A percentile compares a stretch with the other conserved stretches of the same genome.
Conservation (phyloP, 2,888 invertebrate species). For the Dusona sp. region DNA sequence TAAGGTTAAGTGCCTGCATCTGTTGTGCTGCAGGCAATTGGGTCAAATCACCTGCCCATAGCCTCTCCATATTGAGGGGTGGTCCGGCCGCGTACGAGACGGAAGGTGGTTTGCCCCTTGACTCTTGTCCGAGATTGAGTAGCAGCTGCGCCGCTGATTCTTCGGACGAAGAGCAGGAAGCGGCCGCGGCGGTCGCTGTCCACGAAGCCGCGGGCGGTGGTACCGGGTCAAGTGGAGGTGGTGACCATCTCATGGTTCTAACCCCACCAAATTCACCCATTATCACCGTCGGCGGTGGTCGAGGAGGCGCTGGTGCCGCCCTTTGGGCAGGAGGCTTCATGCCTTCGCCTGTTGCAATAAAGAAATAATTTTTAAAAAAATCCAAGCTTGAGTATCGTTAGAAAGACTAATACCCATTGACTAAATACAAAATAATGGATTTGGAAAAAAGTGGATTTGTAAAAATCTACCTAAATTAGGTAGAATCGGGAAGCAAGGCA, state of each 20-base stretch:
- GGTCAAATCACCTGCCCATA: conserved; percentile 95
- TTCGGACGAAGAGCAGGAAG: conserved; percentile 85
- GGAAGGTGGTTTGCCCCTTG: conserved; percentile 85
- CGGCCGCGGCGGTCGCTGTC: conserved; percentile 86
- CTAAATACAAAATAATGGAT: neutral
- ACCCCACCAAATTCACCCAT: conserved; percentile 98
- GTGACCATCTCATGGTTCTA: conserved; percentile 90
- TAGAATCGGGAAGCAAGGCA: conserved; percentile 8
- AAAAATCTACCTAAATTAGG: neutral
- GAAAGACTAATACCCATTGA: neutral
- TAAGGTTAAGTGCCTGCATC: conserved; percentile 91
- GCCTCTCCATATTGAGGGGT: conserved; percentile 95
- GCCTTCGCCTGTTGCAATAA: conserved; percentile 77
- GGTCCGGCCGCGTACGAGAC: conserved; percentile 84
- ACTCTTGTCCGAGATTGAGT: conserved; percentile 91
- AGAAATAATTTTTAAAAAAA: conserved; percentile 11
- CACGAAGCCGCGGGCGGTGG: conserved; percentile 87
- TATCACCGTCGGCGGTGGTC: conserved; percentile 93
- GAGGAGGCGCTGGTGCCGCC: conserved; percentile 85
- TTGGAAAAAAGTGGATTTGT: neutral
- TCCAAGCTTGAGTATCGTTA: conserved; percentile 14
- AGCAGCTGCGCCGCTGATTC: conserved; percentile 89
- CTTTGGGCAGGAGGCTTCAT: conserved; percentile 84
- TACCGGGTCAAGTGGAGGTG: conserved; percentile 85
- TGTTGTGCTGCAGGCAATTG: conserved; percentile 94